These are phyloP conservation scores for Amiota mariae DNA, from an alignment of 2,888 invertebrate genomes.

Conservation along the genomic window DNA sequence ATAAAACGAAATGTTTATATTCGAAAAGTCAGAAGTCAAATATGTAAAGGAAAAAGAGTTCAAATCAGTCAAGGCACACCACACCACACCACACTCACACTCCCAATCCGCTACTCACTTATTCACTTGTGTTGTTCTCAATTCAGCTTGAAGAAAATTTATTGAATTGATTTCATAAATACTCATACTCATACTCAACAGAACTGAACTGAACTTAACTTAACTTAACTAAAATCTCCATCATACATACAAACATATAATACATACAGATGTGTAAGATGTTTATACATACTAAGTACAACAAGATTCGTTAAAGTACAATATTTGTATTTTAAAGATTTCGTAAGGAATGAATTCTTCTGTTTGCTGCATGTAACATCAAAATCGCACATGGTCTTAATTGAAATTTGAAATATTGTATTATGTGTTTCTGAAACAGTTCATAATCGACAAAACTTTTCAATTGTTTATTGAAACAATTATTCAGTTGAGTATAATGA, in stretches of 20 bases:
- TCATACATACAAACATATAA: too few relatives aligned
- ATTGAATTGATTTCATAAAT: not conserved
- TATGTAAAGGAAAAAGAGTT: slow-evolving; percentile 36
- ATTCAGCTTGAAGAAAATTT: not conserved
- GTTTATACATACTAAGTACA: too few relatives aligned
- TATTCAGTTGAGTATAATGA: slow-evolving; percentile 62
- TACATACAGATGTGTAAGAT: too few relatives aligned
- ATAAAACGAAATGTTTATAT: slow-evolving; percentile 63
- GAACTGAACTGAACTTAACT: not conserved
- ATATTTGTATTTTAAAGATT: too few relatives aligned
- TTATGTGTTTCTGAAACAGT: slow-evolving; percentile 69
- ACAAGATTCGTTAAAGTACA: too few relatives aligned
- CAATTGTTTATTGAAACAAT: slow-evolving; percentile 63
- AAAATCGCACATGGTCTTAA: slow-evolving; percentile 67
- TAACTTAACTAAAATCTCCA: not conserved
- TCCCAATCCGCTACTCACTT: not conserved
- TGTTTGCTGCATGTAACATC: not conserved
- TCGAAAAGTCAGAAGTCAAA: slow-evolving; percentile 65
- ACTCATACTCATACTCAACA: not conserved
- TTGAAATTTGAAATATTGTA: slow-evolving; percentile 71
- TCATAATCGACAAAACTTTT: slow-evolving; percentile 56
- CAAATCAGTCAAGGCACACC: not conserved
- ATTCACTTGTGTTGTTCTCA: too few relatives aligned
- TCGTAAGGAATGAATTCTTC: too few relatives aligned
- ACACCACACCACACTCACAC: slow-evolving; percentile 3